These are phyloP conservation scores for Agriopis leucophaearia DNA, from an alignment of 2,888 invertebrate species.

Conservation along the genomic window DNA sequence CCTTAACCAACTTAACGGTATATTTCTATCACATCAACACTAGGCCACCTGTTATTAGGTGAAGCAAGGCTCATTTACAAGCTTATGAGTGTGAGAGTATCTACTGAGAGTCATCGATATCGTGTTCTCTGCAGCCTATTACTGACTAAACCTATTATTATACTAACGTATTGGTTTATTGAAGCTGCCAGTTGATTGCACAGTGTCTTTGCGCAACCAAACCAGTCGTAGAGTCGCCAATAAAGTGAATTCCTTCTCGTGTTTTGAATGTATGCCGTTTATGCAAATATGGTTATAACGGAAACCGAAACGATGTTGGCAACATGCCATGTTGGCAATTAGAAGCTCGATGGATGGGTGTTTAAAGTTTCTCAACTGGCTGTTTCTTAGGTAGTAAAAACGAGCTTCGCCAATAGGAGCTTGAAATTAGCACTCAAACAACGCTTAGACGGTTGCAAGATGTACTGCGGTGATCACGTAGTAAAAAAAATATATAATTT, in stretches of 20 bases:
- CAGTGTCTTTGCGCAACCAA: conserved; percentile 41
- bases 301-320: conserved; percentile 43
- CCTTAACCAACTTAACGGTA: not conserved
- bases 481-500: too few species aligned
- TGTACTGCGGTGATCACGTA: not conserved
- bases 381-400: conserved; percentile 11
- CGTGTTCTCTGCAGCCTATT: conserved; percentile 58
- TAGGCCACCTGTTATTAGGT: conserved; percentile 21
- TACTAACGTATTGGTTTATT: conserved; percentile 58
- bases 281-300: conserved; percentile 44
- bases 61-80: conserved; percentile 35
- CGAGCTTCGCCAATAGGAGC: conserved; percentile 10
- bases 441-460: not conserved
- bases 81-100: conserved; percentile 50
- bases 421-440: not conserved
- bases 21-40: not conserved
- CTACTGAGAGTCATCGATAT: conserved; percentile 47
- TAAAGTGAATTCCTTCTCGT: conserved; percentile 39
- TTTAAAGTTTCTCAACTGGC: conserved; percentile 10
- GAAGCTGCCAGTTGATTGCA: conserved; percentile 47
- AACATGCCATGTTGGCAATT: conserved; percentile 31
- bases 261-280: conserved; percentile 33
- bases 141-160: conserved; percentile 53
- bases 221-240: conserved; percentile 38
- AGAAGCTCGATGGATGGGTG: conserved; percentile 23